Percentiles rank a stretch among this genome's conserved stretches.
Evolutionary conservation across 2,888 invertebrate genomes (phyloP).

Genomic region (Apotomis betuletana): DNA sequence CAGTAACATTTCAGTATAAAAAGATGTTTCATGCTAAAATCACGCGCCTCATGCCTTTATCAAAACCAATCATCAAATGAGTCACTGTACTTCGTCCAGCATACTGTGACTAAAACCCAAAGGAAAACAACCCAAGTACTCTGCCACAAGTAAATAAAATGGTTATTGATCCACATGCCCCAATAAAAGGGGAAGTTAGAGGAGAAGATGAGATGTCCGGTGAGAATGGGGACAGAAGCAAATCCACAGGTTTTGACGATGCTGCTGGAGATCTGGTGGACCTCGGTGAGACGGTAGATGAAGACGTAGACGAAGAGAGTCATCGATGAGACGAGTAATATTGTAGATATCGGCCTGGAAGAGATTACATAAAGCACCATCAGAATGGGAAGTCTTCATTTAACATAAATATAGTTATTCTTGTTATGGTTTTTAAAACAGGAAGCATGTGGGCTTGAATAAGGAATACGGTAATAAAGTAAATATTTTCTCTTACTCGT

Average conservation of each 20-base stretch:
- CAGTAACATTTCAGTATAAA: too few relatives aligned
- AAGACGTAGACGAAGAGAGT: conserved; percentile 7
- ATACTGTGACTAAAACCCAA: conserved; percentile 31
- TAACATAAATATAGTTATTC: too few relatives aligned
- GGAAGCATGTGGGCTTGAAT: too few relatives aligned
- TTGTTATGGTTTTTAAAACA: too few relatives aligned
- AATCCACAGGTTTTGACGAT: conserved; percentile 22
- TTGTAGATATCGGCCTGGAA: conserved; percentile 42
- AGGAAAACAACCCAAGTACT: conserved; percentile 30
- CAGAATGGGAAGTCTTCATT: too few relatives aligned
- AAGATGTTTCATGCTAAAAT: conserved; percentile 5
- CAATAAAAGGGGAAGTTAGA: conserved; percentile 32
- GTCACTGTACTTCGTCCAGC: conserved; percentile 10
- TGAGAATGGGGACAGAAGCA: conserved; percentile 33
- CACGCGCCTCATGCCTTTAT: conserved; percentile 3
- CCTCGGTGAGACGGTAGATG: conserved; percentile 32
- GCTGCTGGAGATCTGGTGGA: neutral
- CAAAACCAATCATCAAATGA: neutral
- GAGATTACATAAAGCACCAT: neutral
- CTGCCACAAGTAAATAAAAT: conserved; percentile 37
- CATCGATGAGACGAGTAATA: conserved; percentile 27
- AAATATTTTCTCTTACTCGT: too few relatives aligned
- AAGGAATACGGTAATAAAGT: too few relatives aligned
- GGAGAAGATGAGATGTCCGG: conserved; percentile 37
- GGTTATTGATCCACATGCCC: conserved; percentile 12